phyloP scores from a whole-genome alignment of 2,888 invertebrate genomes.

The Dinocampus coccinellae region DNA sequence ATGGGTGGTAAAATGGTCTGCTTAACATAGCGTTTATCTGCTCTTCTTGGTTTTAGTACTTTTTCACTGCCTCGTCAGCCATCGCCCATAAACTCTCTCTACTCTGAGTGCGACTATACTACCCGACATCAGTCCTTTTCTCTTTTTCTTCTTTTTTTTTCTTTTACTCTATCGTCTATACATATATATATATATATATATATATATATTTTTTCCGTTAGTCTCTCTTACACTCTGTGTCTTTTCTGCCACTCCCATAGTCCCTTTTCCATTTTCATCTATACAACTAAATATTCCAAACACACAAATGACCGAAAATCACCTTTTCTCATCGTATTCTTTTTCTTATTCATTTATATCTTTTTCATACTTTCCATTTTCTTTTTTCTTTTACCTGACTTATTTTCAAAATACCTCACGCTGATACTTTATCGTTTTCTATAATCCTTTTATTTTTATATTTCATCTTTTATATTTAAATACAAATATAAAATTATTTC shows the following conservation, averaged over 20 bases:
- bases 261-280: conserved; percentile 31
- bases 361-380: background rate
- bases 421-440: no score
- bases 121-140: conserved; percentile 28
- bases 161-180: no score
- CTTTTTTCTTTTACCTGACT: no score
- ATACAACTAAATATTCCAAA: background rate
- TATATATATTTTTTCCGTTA: no score
- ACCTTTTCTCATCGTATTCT: conserved; percentile 5
- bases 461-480: no score
- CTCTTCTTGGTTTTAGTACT: conserved; percentile 68
- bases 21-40: conserved; percentile 69
- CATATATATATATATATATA: no score
- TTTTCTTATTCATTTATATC: background rate
- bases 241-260: conserved; percentile 26
- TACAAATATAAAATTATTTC: no score
- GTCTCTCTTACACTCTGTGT: no score
- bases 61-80: conserved; percentile 69
- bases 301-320: conserved; percentile 10
- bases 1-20: conserved; percentile 68
- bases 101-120: conserved; percentile 35
- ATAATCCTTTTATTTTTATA: no score
- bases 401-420: no score
- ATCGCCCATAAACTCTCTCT: conserved; percentile 65
- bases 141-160: conserved; percentile 27